Evolutionary conservation across 2,113 vertebrate genomes (phyloP).

Genomic region (Coptodon bakossiorum): DNA sequence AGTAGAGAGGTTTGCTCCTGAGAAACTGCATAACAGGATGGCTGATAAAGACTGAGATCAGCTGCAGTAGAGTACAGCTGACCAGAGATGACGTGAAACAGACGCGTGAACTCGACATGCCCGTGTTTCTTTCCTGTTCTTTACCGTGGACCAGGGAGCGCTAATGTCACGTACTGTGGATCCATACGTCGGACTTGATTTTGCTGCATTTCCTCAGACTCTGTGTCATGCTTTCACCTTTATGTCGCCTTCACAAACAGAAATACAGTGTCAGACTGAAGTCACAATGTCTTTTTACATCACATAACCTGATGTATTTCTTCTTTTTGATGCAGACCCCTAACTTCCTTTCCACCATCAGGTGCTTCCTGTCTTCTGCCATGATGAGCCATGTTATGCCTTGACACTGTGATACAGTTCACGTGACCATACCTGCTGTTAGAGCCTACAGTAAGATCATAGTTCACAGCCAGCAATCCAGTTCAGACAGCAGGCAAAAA

Average conservation of each 20-base stretch:
- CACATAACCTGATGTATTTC: background rate
- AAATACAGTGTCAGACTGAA: background rate
- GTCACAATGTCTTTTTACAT: background rate
- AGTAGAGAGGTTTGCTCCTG: background rate
- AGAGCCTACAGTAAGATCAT: background rate
- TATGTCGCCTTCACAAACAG: constrained; percentile 29
- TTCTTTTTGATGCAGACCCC: background rate
- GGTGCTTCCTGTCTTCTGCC: constrained; percentile 55
- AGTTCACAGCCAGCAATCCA: constrained; percentile 27
- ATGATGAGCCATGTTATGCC: constrained; percentile 56
- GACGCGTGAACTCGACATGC: background rate
- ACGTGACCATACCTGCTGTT: constrained; percentile 7
- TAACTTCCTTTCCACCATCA: constrained; percentile 4
- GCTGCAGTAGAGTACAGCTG: background rate
- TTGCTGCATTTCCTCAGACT: constrained; percentile 2
- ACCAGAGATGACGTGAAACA: background rate
- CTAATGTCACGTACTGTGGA: background rate
- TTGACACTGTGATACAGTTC: constrained; percentile 43
- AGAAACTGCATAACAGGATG: background rate
- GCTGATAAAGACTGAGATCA: background rate
- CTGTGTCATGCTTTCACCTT: background rate
- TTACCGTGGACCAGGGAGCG: background rate
- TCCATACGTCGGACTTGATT: background rate
- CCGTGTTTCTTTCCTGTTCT: background rate
- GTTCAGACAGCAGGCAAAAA: constrained; percentile 1